Evolutionary conservation across 2,797 vertebrate species (phyloP).

Genomic region (Denticeps clupeoides): DNA sequence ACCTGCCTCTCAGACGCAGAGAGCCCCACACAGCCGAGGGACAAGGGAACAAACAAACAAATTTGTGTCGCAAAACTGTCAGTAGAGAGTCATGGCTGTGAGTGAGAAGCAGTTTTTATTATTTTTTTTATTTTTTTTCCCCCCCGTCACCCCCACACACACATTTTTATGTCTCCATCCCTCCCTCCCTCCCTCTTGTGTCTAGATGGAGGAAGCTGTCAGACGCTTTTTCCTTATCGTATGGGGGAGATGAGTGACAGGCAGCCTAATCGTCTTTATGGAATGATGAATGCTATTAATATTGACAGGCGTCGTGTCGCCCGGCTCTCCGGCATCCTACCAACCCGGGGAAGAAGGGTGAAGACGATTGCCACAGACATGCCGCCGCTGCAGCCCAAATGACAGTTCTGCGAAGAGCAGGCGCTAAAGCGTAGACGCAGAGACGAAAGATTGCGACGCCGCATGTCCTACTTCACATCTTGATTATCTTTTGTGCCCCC

Average conservation of each 20-base stretch:
- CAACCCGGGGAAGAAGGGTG: not conserved
- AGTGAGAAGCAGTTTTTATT: too few relatives aligned
- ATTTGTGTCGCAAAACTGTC: not conserved
- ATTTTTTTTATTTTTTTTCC: not conserved
- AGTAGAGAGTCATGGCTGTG: not conserved
- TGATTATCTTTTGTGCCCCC: constrained; percentile 10
- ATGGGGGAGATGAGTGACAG: constrained; percentile 40
- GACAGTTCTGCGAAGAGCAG: not conserved
- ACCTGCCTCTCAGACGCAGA: constrained; percentile 5
- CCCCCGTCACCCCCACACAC: not conserved
- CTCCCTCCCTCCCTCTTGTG: constrained; percentile 21
- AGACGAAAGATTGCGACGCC: not conserved
- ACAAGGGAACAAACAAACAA: not conserved
- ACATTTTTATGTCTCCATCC: constrained; percentile 6
- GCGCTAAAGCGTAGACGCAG: not conserved
- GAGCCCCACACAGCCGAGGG: not conserved
- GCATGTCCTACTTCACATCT: not conserved
- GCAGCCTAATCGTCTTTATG: constrained; percentile 48
- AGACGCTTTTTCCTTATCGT: not conserved
- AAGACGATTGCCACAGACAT: not conserved
- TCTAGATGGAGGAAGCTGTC: constrained; percentile 1
- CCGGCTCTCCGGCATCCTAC: constrained; percentile 28
- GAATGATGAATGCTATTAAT: constrained; percentile 47
- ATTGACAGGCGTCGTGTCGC: constrained; percentile 38
- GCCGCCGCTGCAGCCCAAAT: not conserved